phyloP scores from a whole-genome alignment of 2,797 vertebrate genomes.

The Leptoclinus maculatus region DNA sequence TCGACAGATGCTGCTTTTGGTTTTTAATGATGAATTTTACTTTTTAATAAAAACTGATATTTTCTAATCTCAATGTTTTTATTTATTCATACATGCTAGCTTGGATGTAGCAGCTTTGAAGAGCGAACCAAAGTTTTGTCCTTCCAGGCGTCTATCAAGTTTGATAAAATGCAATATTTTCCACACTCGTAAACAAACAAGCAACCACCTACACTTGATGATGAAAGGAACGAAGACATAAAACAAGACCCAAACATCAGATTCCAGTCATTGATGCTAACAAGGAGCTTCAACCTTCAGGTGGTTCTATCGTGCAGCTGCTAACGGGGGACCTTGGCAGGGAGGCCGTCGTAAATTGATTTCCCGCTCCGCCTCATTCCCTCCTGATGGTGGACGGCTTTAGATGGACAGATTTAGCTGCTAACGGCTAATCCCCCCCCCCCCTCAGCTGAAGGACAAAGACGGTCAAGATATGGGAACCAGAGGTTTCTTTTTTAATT shows the following conservation, averaged over 20 bases:
- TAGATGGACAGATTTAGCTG: conserved; percentile 41
- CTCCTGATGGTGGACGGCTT: conserved; percentile 2
- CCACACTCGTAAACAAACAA: neutral
- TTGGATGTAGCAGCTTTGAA: neutral
- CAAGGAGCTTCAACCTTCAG: conserved; percentile 9
- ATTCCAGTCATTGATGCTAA: neutral
- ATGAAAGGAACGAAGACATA: neutral
- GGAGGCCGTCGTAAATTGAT: conserved; percentile 10
- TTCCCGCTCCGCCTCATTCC: neutral
- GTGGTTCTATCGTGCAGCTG: conserved; percentile 5
- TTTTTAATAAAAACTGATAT: too few species aligned
- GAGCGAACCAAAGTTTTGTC: neutral
- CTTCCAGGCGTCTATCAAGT: neutral
- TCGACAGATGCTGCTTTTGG: too few species aligned
- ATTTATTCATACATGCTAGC: too few species aligned
- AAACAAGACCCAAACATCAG: neutral
- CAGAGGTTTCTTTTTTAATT: neutral
- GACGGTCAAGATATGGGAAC: neutral
- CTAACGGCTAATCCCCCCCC: conserved; percentile 11
- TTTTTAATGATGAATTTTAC: too few species aligned
- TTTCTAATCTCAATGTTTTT: too few species aligned
- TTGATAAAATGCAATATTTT: neutral
- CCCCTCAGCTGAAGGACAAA: conserved; percentile 17
- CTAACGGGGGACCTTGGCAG: conserved; percentile 16
- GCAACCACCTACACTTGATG: neutral